Evolutionary conservation across 2,113 vertebrate genomes (phyloP).

Genomic region (Caloenas nicobarica): DNA sequence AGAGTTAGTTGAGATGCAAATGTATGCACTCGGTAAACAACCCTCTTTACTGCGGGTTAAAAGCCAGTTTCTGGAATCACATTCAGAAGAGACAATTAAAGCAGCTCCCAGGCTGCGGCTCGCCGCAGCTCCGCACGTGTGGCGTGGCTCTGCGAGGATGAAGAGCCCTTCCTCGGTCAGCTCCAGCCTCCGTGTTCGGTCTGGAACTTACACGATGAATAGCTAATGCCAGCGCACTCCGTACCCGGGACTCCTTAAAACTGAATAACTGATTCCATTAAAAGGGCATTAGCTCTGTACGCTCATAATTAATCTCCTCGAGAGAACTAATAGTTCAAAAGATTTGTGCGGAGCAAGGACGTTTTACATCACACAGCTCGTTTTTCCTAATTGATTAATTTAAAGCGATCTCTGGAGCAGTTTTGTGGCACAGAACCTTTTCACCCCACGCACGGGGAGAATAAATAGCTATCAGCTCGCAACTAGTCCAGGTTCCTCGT

Average conservation of each 20-base stretch:
- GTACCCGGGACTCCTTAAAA: constrained; percentile 56
- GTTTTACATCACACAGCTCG: constrained; percentile 67
- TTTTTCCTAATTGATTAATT: constrained; percentile 79
- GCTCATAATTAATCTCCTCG: constrained; percentile 76
- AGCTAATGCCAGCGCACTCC: constrained; percentile 32
- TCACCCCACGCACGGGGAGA: neutral
- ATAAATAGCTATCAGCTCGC: neutral
- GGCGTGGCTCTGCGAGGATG: no score
- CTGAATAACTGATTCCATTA: constrained; percentile 77
- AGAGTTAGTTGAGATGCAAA: constrained; percentile 43
- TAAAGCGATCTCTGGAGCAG: constrained; percentile 12
- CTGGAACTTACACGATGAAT: constrained; percentile 59
- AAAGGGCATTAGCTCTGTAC: constrained; percentile 70
- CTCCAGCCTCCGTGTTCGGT: constrained; percentile 51
- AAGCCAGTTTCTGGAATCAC: constrained; percentile 17
- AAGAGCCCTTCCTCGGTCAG: constrained; percentile 2
- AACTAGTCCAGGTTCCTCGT: fast-evolving
- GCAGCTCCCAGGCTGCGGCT: neutral
- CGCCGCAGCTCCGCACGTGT: no score
- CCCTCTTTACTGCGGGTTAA: constrained; percentile 39
- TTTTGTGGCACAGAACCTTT: neutral
- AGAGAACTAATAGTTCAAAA: constrained; percentile 74
- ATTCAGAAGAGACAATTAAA: constrained; percentile 32
- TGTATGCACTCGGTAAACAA: constrained; percentile 37
- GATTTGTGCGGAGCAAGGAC: constrained; percentile 58